Base-by-base conservation (phyloP, 2,888 invertebrate species). In the Schizaphis graminum region DNA sequence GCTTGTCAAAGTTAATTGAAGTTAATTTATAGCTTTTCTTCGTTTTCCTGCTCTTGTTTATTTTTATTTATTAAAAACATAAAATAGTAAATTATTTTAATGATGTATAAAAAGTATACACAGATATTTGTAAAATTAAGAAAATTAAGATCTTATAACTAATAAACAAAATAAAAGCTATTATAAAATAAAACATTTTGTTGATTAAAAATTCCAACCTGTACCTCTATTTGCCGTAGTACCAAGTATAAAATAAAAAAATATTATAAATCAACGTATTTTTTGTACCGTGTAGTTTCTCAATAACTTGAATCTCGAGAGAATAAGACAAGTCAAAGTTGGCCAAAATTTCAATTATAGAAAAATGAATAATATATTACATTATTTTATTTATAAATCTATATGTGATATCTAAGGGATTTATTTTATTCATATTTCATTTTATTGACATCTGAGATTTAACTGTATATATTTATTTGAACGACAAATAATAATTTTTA, bases 311-410 rank as follows among this genome's bases (percentile, higher is more conserved):
- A 77, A 77, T 77, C 77, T 35, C 77, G 8, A 35, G 77, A 77
- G 35, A 77, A 77, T 41, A 77, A 35, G 35, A 67, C 35, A 77
- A 35, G 77, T 77, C 77, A 77, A 13, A 16, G 35, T 35, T 77
- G 21, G 21, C 35, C 21, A 77, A 77, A 35, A 77, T 35, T 77
- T 35, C 77, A 77, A 35, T 77, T 77, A 77, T 35, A 77, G 77
- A 77, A 77, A 77, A 35, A 77, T 77, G 77, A 77, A 77, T 77
- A 77, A 77, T 35, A 77, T 77, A 77, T 77, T 77, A 77, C 21
- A 77, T 77, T 77, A 77, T 77, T 77, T 77, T 77, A 77, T 77
- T 77, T 35, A 77, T 77, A 35, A 77, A 21, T 77, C 21, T 77
- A 35, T 77, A 77, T 77, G 35, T 35, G 21, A 41, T 77, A 35